Conservation (phyloP, 2,113 vertebrate genomes). For the Campylorhamphus procurvoides region DNA sequence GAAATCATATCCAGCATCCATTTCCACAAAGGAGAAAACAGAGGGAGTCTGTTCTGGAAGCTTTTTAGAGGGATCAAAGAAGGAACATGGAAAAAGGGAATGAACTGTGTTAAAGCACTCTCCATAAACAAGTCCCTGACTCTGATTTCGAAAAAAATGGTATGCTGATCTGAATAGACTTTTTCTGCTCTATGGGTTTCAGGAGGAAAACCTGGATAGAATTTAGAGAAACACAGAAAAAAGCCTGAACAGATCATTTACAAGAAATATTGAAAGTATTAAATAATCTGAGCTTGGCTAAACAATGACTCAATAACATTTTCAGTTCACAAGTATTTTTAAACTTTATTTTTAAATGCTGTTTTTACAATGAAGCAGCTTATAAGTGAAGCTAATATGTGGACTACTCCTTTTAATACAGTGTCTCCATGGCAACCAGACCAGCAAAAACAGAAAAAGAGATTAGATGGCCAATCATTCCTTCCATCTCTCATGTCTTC, state of each 20-base stretch:
- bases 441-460: slow-evolving; percentile 45
- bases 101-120: neutral
- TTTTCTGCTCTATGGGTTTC: neutral
- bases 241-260: neutral
- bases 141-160: neutral
- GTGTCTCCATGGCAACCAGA: slow-evolving; percentile 7
- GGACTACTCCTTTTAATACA: slow-evolving; percentile 54
- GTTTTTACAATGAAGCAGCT: slow-evolving; percentile 13
- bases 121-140: neutral
- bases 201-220: neutral
- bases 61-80: neutral
- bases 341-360: slow-evolving; percentile 54
- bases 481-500: slow-evolving; percentile 30
- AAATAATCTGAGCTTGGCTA: slow-evolving; percentile 41
- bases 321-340: slow-evolving; percentile 40
- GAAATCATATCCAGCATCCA: neutral
- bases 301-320: slow-evolving; percentile 24
- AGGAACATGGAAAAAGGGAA: neutral
- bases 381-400: neutral
- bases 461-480: slow-evolving; percentile 45
- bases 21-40: neutral
- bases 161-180: neutral
- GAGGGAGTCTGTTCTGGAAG: neutral
- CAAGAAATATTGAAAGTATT: slow-evolving; percentile 21
- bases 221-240: neutral